Evolutionary conservation across 1,140 invertebrate genomes (phyloP).

Genomic region (Philaenus spumarius): DNA sequence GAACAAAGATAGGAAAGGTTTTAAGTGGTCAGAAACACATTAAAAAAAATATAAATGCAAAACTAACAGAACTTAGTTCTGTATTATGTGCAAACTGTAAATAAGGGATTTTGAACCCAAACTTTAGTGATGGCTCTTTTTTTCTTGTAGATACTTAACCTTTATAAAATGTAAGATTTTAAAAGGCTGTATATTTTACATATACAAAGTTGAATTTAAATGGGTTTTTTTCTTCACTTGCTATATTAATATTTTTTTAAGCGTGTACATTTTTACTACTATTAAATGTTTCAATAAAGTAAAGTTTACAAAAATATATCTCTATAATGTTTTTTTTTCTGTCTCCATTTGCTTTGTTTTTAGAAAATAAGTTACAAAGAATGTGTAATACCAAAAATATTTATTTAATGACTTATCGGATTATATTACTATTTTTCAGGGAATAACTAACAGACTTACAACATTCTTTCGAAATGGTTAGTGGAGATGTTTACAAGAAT

Average conservation of each 20-base stretch:
- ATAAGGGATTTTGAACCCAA: neutral
- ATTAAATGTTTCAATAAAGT: neutral
- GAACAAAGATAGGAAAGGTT: too few relatives aligned
- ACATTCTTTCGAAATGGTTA: too few relatives aligned
- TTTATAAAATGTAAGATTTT: neutral
- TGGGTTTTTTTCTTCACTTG: too few relatives aligned
- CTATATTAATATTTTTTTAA: neutral
- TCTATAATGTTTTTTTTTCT: neutral
- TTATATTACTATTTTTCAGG: too few relatives aligned
- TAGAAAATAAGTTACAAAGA: neutral
- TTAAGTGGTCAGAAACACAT: too few relatives aligned
- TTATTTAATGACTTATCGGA: neutral
- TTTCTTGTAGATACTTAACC: neutral
- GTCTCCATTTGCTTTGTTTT: neutral
- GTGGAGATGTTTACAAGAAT: too few relatives aligned
- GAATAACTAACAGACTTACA: too few relatives aligned
- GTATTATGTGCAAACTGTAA: neutral
- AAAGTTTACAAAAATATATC: neutral
- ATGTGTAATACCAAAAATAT: neutral
- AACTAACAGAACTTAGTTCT: neutral
- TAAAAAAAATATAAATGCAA: neutral
- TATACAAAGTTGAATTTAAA: neutral
- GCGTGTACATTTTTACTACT: neutral
- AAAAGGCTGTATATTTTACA: neutral
- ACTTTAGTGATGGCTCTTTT: neutral